A percentile compares a stretch with the other conserved stretches of the same genome.
Evolutionary conservation across 2,888 invertebrate genomes (phyloP).

Genomic region (Chloroclysta siterata): DNA sequence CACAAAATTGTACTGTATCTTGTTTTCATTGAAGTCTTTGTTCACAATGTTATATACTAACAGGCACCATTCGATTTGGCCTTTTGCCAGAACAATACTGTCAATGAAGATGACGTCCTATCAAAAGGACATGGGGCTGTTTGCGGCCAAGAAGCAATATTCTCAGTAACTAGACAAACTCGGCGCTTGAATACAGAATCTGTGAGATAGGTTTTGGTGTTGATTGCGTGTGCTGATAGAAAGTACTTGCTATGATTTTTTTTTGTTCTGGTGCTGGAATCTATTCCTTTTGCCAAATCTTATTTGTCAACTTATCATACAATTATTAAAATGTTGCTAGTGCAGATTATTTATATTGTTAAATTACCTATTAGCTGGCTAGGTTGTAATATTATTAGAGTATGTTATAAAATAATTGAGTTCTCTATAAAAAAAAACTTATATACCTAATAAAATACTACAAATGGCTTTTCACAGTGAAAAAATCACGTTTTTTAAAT

Average conservation of each 20-base stretch:
- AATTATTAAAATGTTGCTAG: too few relatives aligned
- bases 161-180: slow-evolving; percentile 69
- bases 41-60: slow-evolving; percentile 4
- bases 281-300: too few relatives aligned
- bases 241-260: slow-evolving; percentile 25
- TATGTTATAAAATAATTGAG: too few relatives aligned
- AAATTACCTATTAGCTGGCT: too few relatives aligned
- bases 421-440: too few relatives aligned
- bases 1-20: slow-evolving; percentile 30
- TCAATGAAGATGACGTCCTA: slow-evolving; percentile 38
- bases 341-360: too few relatives aligned
- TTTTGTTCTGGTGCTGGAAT: too few relatives aligned
- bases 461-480: too few relatives aligned
- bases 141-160: slow-evolving; percentile 71
- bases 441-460: too few relatives aligned
- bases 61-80: slow-evolving; percentile 21
- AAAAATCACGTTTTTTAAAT: too few relatives aligned
- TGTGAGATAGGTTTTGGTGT: slow-evolving; percentile 40
- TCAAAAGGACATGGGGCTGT: slow-evolving; percentile 51
- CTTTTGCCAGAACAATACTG: slow-evolving; percentile 27
- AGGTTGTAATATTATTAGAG: too few relatives aligned
- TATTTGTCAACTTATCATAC: too few relatives aligned
- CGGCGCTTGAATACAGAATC: slow-evolving; percentile 69
- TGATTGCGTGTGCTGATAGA: slow-evolving; percentile 49
- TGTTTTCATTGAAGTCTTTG: slow-evolving; percentile 22